Evolutionary conservation across 1,140 invertebrate genomes (phyloP).

Genomic region (Melanaphis sacchari): DNA sequence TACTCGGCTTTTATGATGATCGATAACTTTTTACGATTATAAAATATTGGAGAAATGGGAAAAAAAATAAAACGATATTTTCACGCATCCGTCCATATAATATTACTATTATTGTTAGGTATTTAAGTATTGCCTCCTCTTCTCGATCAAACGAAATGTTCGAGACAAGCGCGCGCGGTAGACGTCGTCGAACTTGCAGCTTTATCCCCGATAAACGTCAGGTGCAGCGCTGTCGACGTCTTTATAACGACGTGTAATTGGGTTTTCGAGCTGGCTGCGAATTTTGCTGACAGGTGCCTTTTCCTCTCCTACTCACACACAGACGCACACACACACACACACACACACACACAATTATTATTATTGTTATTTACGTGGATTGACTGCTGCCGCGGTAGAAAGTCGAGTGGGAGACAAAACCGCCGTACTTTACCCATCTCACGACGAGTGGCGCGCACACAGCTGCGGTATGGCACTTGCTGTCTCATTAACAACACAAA

Average conservation of each 20-base stretch:
- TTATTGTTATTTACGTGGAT: background rate
- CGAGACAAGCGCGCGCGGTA: background rate
- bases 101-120: background rate
- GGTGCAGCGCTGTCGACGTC: background rate
- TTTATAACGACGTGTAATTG: constrained; percentile 11
- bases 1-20: background rate
- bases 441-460: background rate
- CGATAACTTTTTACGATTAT: background rate
- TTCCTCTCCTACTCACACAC: no score
- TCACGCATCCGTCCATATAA: background rate
- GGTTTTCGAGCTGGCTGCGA: background rate
- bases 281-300: constrained; percentile 46
- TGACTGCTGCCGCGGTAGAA: background rate
- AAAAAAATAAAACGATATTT: background rate
- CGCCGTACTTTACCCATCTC: constrained; percentile 16
- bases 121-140: background rate
- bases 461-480: constrained; percentile 3
- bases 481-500: constrained; percentile 25
- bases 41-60: background rate
- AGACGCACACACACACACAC: no score
- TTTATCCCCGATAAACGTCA: constrained; percentile 32
- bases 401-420: background rate
- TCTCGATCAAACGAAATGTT: background rate
- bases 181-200: background rate
- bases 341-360: background rate